Conservation (phyloP, 2,888 invertebrate species). For the Macrophya alboannulata region DNA sequence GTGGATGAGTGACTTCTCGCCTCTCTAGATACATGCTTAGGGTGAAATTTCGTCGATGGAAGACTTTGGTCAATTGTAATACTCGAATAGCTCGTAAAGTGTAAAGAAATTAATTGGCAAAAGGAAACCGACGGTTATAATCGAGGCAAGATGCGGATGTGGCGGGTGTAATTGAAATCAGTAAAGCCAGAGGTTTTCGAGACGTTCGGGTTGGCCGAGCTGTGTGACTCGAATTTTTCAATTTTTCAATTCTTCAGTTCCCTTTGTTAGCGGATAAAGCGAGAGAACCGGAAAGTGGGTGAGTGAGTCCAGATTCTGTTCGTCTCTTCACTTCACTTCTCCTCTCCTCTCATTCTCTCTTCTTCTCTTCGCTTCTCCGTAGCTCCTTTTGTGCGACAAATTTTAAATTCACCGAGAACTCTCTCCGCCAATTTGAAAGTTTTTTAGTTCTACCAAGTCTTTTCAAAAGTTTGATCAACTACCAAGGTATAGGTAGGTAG, state of each 20-base stretch:
- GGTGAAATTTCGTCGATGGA: not conserved
- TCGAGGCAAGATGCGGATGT: conserved; percentile 19
- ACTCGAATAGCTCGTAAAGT: not conserved
- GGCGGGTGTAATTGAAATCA: conserved; percentile 51
- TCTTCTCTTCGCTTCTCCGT: not conserved
- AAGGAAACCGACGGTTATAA: not conserved
- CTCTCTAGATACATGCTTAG: not conserved
- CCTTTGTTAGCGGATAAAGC: conserved; percentile 18
- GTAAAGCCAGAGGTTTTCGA: conserved; percentile 17
- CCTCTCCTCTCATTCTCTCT: not conserved
- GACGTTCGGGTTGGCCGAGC: conserved; percentile 14
- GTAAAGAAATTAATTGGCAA: conserved; percentile 26
- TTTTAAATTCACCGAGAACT: conserved; percentile 44
- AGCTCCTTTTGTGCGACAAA: conserved; percentile 40
- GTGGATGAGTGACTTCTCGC: not conserved
- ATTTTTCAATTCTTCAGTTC: conserved; percentile 46
- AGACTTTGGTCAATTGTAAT: not conserved
- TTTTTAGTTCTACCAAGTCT: conserved; percentile 27
- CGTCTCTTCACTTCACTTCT: not conserved
- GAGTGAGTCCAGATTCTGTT: conserved; percentile 13
- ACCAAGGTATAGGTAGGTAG: not conserved
- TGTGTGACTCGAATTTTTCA: conserved; percentile 45
- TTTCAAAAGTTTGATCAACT: conserved; percentile 47
- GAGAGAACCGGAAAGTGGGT: not conserved
- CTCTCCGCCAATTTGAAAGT: conserved; percentile 40